Evolutionary conservation across 2,888 invertebrate genomes (phyloP).

Genomic region (Leptinotarsa haldemani): DNA sequence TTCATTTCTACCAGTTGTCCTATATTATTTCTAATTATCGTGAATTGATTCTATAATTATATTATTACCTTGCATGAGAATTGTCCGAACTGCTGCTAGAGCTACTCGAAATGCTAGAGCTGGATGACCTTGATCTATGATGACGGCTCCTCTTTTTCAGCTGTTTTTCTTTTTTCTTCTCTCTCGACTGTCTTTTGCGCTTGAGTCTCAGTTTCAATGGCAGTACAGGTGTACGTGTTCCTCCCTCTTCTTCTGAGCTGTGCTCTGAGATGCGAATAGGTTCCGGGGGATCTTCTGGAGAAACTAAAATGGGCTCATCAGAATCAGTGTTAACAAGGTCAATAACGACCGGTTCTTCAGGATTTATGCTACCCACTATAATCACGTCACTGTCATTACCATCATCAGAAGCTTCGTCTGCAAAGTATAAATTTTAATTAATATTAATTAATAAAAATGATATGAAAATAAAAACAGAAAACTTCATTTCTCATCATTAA

Average conservation of each 20-base stretch:
- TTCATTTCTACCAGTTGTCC: too few relatives aligned
- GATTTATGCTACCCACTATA: constrained; percentile 54
- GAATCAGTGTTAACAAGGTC: constrained; percentile 56
- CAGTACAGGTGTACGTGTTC: constrained; percentile 48
- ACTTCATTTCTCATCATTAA: background rate
- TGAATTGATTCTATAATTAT: too few relatives aligned
- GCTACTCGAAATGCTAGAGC: constrained; percentile 36
- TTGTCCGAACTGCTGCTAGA: constrained; percentile 43
- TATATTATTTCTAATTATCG: too few relatives aligned
- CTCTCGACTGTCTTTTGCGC: constrained; percentile 51
- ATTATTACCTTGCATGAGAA: constrained; percentile 39
- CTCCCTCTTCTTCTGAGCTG: constrained; percentile 35
- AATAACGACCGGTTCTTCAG: constrained; percentile 55
- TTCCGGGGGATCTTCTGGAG: constrained; percentile 44
- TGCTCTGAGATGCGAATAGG: constrained; percentile 37
- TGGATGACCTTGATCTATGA: constrained; percentile 37
- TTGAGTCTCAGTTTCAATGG: constrained; percentile 56
- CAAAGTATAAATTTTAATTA: constrained; percentile 36
- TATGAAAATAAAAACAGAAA: too few relatives aligned
- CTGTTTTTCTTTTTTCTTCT: constrained; percentile 43
- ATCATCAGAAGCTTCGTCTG: constrained; percentile 56
- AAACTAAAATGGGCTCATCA: constrained; percentile 58
- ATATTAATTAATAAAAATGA: background rate
- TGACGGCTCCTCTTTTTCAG: constrained; percentile 32
- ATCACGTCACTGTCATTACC: constrained; percentile 63